A percentile compares a stretch with the other conserved stretches of the same genome.
These are phyloP conservation scores for Allophyes oxyacanthae DNA, from an alignment of 2,888 invertebrate species.

Conservation along the genomic window DNA sequence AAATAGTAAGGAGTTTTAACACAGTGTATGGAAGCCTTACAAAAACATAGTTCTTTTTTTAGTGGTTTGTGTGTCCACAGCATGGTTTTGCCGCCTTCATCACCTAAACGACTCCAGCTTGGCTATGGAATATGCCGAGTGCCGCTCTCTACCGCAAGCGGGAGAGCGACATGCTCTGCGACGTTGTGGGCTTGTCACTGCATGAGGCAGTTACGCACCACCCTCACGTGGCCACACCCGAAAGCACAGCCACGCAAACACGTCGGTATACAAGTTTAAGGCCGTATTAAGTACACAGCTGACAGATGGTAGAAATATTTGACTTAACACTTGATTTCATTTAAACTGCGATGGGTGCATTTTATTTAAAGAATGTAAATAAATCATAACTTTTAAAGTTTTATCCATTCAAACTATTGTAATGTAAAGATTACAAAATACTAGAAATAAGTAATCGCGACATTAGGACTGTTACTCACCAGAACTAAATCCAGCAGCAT, in stretches of 20 bases:
- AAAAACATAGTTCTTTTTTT: not conserved
- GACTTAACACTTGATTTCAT: no score
- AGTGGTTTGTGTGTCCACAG: constrained; percentile 86
- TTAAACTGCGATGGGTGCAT: no score
- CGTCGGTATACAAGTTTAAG: constrained; percentile 66
- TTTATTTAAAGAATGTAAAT: no score
- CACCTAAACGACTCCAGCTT: constrained; percentile 91
- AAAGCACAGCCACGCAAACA: constrained; percentile 72
- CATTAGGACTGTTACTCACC: no score
- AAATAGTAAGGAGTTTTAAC: constrained; percentile 54
- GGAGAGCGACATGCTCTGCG: constrained; percentile 90
- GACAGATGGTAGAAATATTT: no score
- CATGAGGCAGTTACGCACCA: constrained; percentile 87
- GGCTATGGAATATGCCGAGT: constrained; percentile 93
- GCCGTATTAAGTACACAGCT: not conserved
- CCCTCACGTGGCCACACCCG: constrained; percentile 71
- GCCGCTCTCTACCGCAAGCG: constrained; percentile 84
- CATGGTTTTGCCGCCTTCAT: constrained; percentile 93
- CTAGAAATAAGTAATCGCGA: no score
- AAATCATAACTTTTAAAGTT: no score
- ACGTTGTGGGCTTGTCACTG: constrained; percentile 90
- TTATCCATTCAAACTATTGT: no score
- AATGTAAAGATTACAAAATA: no score
- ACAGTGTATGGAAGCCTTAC: not conserved
- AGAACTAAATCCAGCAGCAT: constrained; percentile 98